These are phyloP conservation scores for Orthosia incerta DNA, from an alignment of 2,888 invertebrate species.

Conservation along the genomic window DNA sequence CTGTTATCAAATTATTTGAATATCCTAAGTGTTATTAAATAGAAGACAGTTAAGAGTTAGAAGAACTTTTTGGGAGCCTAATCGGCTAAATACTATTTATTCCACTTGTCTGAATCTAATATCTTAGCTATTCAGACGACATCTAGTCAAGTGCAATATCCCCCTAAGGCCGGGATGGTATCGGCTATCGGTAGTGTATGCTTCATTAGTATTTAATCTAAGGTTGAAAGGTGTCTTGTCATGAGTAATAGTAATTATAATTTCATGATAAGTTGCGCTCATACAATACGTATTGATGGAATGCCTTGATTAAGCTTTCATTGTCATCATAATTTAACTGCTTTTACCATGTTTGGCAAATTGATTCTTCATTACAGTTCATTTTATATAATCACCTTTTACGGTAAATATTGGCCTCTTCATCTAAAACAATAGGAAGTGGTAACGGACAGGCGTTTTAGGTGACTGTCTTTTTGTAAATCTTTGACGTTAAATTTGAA, in stretches of 20 bases:
- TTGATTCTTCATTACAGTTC: neutral
- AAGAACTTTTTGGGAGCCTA: neutral
- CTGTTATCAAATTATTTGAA: too few relatives aligned
- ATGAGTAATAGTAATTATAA: conserved; percentile 15
- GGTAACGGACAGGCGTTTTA: too few relatives aligned
- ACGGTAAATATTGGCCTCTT: too few relatives aligned
- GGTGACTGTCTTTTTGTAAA: too few relatives aligned
- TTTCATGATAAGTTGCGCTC: conserved; percentile 5
- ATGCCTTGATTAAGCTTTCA: neutral
- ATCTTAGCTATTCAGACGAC: neutral
- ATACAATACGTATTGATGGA: conserved; percentile 1
- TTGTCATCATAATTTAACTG: neutral
- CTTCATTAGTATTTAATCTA: conserved; percentile 1
- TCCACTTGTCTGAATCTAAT: neutral
- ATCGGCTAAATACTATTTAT: neutral
- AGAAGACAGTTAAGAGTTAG: too few relatives aligned
- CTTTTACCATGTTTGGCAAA: neutral
- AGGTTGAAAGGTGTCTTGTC: neutral
- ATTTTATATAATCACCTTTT: too few relatives aligned
- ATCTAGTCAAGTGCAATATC: neutral
- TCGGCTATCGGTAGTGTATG: neutral
- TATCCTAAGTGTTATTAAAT: too few relatives aligned
- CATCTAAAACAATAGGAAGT: too few relatives aligned
- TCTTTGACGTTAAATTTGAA: too few relatives aligned
- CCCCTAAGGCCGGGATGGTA: neutral